A percentile compares a stretch with the other conserved stretches of the same genome.
phyloP scores from a whole-genome alignment of 2,113 vertebrate species.

The Callocephalon fimbriatum region DNA sequence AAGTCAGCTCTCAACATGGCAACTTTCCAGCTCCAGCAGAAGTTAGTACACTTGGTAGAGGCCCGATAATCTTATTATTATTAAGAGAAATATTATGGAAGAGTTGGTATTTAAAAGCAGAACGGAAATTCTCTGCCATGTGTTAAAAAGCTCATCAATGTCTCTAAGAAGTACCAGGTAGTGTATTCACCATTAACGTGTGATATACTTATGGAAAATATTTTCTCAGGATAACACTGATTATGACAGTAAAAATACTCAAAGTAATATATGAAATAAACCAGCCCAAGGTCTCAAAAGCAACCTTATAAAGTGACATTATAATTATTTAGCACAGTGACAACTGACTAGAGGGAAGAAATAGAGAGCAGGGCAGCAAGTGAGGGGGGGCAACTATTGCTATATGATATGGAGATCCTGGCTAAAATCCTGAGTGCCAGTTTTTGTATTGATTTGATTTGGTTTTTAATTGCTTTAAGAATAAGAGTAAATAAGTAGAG shows the following conservation, averaged over 20 bases:
- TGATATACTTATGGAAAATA: not conserved
- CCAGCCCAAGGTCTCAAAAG: not conserved
- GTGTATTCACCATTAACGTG: not conserved
- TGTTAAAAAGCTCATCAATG: not conserved
- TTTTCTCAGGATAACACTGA: not conserved
- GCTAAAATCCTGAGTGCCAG: not conserved
- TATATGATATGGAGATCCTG: not conserved
- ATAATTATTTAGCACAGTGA: not conserved
- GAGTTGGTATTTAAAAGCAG: not conserved
- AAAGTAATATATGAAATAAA: not conserved
- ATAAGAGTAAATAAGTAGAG: not conserved
- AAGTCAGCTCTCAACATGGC: not conserved
- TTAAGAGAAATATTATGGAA: not conserved
- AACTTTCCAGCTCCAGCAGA: not conserved
- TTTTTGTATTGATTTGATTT: not conserved
- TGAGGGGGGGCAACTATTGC: not conserved
- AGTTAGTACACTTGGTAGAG: not conserved
- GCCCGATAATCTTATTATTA: not conserved
- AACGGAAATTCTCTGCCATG: not conserved
- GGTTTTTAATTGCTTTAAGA: not conserved
- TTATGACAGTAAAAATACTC: not conserved
- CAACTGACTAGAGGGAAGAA: not conserved
- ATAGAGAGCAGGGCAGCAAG: not conserved
- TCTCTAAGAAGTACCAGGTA: not conserved
- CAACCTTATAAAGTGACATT: not conserved